Conservation (phyloP, 1,140 invertebrate genomes). For the Aphis craccivora region DNA sequence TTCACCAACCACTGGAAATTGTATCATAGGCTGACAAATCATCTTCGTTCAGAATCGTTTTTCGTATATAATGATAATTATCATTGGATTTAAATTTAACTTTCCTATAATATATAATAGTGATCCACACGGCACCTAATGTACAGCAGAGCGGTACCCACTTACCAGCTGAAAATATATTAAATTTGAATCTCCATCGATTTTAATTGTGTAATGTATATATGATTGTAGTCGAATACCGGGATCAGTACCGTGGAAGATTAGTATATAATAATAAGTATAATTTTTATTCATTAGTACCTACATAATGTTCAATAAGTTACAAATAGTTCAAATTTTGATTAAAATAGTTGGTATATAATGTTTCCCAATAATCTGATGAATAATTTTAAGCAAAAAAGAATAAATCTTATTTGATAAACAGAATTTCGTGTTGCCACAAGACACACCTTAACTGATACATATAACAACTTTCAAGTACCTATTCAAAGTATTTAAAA, state of each 20-base stretch:
- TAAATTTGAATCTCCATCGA: too few species aligned
- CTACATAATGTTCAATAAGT: not conserved
- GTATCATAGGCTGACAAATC: too few species aligned
- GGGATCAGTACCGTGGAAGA: not conserved
- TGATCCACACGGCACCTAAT: too few species aligned
- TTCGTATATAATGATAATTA: too few species aligned
- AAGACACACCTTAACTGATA: not conserved
- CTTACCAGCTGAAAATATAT: too few species aligned
- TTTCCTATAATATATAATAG: too few species aligned
- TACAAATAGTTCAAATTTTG: not conserved
- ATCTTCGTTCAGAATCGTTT: too few species aligned
- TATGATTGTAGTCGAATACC: not conserved
- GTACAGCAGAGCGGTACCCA: too few species aligned
- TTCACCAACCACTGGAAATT: too few species aligned
- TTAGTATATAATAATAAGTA: not conserved
- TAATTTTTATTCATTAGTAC: not conserved
- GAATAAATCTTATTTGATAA: not conserved
- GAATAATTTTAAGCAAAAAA: not conserved
- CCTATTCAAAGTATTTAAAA: not conserved
- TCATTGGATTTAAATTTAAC: too few species aligned
- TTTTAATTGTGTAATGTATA: not conserved
- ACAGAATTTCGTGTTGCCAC: not conserved
- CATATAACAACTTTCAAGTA: not conserved
- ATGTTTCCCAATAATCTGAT: not conserved
- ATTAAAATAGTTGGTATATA: not conserved